Evolutionary conservation across 2,113 vertebrate species (phyloP).

Genomic region (Murina feae): DNA sequence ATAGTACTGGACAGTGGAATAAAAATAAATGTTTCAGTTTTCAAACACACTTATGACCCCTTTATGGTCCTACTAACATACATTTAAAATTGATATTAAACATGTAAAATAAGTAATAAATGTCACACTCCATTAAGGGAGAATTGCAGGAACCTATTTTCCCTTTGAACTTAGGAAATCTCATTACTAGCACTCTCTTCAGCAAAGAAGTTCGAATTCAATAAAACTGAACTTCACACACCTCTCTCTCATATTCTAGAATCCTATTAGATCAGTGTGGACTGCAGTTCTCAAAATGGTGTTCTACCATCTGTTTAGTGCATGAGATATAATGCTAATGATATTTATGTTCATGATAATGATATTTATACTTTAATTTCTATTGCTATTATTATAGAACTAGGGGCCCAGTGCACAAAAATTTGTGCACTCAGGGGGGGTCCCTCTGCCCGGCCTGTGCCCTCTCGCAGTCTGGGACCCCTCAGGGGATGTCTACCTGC

Average conservation of each 20-base stretch:
- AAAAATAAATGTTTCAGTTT: background rate
- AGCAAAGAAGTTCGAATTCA: background rate
- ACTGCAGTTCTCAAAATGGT: background rate
- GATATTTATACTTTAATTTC: background rate
- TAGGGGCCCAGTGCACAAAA: too few species aligned
- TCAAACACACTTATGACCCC: background rate
- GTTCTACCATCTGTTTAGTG: background rate
- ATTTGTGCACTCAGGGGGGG: too few species aligned
- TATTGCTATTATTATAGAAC: background rate
- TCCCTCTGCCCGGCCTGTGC: too few species aligned
- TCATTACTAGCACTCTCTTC: background rate
- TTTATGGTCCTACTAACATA: background rate
- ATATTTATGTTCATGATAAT: background rate
- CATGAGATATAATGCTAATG: background rate
- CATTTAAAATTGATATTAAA: slow-evolving; percentile 3
- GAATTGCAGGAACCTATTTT: background rate
- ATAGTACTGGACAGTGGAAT: background rate
- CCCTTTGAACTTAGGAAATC: background rate
- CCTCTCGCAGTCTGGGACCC: too few species aligned
- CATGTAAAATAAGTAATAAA: slow-evolving; percentile 9
- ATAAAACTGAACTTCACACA: background rate
- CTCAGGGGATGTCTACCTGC: too few species aligned
- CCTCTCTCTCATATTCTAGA: background rate
- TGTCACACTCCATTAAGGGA: background rate
- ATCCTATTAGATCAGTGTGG: background rate